Evolutionary conservation across 2,113 vertebrate species (phyloP).

Genomic region (Albula glossodonta): DNA sequence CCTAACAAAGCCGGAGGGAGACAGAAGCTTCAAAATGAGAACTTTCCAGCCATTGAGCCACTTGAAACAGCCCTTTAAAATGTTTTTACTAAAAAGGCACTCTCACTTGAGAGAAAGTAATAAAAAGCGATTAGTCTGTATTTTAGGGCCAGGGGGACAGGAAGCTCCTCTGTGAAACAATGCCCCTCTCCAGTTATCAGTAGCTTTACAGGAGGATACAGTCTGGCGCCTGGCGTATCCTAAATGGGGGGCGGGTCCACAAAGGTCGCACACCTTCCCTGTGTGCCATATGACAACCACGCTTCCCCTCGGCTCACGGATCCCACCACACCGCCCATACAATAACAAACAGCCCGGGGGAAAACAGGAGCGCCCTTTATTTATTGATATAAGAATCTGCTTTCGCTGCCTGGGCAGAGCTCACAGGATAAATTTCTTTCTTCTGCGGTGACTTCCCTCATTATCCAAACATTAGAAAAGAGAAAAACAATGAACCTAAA

Average conservation of each 20-base stretch:
- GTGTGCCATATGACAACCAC: constrained; percentile 10
- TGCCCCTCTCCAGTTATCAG: constrained; percentile 26
- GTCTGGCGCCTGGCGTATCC: constrained; percentile 24
- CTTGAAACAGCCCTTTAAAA: background rate
- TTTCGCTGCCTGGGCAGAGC: constrained; percentile 7
- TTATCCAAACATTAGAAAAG: constrained; percentile 12
- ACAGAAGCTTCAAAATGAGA: background rate
- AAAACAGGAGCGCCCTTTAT: constrained; percentile 14
- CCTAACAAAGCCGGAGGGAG: background rate
- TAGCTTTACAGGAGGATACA: constrained; percentile 28
- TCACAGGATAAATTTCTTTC: constrained; percentile 9
- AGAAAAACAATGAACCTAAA: constrained; percentile 15
- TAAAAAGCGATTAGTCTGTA: background rate
- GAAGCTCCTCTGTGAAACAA: constrained; percentile 27
- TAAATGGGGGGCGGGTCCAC: background rate
- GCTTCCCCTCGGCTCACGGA: background rate
- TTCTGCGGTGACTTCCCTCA: background rate
- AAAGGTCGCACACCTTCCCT: constrained; percentile 17
- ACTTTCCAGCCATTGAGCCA: background rate
- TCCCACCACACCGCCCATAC: constrained; percentile 7
- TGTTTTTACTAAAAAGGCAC: background rate
- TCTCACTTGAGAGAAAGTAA: constrained; percentile 13
- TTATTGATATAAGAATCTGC: constrained; percentile 15
- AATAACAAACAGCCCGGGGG: constrained; percentile 23
- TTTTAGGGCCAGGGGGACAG: constrained; percentile 17